phyloP scores from a whole-genome alignment of 2,888 invertebrate genomes.

The Rhodophaea formosa region DNA sequence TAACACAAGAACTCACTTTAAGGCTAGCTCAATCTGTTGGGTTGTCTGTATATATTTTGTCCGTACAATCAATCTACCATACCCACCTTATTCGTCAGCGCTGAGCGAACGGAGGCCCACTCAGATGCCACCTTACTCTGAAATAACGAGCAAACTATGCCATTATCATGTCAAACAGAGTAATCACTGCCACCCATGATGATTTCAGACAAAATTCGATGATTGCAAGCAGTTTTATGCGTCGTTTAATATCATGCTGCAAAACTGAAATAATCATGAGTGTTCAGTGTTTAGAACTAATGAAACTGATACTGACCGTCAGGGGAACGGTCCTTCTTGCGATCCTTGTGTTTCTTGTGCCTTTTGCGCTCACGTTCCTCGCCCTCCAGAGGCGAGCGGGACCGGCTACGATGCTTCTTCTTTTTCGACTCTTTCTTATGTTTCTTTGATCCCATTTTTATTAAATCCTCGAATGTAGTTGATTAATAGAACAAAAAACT shows the following conservation, averaged over 20 bases:
- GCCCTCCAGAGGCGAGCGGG: slow-evolving; percentile 78
- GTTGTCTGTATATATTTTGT: too few relatives aligned
- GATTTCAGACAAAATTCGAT: slow-evolving; percentile 36
- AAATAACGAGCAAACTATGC: slow-evolving; percentile 79
- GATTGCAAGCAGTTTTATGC: not conserved
- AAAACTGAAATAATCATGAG: slow-evolving; percentile 50
- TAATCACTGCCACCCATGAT: slow-evolving; percentile 50
- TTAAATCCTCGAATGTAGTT: not conserved
- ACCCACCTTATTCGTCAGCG: slow-evolving; percentile 63
- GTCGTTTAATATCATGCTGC: not conserved
- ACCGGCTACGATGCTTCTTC: slow-evolving; percentile 83
- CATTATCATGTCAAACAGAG: slow-evolving; percentile 69
- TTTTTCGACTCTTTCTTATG: slow-evolving; percentile 86
- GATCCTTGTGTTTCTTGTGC: slow-evolving; percentile 79
- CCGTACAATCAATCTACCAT: slow-evolving; percentile 30
- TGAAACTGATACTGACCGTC: slow-evolving; percentile 75
- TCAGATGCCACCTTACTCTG: slow-evolving; percentile 71
- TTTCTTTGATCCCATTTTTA: slow-evolving; percentile 84
- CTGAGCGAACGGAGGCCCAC: slow-evolving; percentile 59
- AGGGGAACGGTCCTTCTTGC: slow-evolving; percentile 76
- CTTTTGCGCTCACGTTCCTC: slow-evolving; percentile 80
- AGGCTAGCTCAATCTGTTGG: too few relatives aligned
- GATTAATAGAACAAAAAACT: not conserved
- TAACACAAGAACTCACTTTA: too few relatives aligned
- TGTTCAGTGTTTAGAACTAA: slow-evolving; percentile 40